Percentiles rank a stretch among this genome's conserved stretches.
phyloP scores from a whole-genome alignment of 1,140 invertebrate genomes.

The Saccostrea glomerata region DNA sequence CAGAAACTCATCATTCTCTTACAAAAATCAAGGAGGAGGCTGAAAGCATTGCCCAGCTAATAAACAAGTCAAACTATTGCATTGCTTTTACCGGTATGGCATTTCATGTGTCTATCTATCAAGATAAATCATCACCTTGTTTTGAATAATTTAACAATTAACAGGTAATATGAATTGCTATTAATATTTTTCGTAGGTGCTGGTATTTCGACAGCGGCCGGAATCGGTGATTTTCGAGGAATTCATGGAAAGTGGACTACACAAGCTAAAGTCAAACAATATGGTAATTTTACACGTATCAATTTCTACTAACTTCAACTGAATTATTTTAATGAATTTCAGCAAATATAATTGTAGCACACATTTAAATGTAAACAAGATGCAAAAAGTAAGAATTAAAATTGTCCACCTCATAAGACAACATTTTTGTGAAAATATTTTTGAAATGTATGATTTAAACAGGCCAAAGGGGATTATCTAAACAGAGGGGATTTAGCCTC shows the following conservation, averaged over 20 bases:
- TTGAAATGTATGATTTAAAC: neutral
- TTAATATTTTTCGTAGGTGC: slow-evolving; percentile 83
- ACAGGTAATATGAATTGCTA: too few species aligned
- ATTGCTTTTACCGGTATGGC: slow-evolving; percentile 67
- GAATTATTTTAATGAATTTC: too few species aligned
- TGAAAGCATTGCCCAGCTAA: slow-evolving; percentile 61
- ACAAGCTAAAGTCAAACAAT: slow-evolving; percentile 59
- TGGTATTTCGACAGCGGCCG: slow-evolving; percentile 96
- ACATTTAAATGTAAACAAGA: neutral
- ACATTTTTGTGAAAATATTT: too few species aligned
- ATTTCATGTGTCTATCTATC: neutral
- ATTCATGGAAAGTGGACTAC: slow-evolving; percentile 71
- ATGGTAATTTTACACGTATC: slow-evolving; percentile 51
- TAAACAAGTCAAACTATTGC: slow-evolving; percentile 61
- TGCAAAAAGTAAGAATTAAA: neutral
- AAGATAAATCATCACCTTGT: too few species aligned
- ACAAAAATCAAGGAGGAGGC: slow-evolving; percentile 57
- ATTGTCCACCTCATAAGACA: too few species aligned
- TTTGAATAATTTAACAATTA: too few species aligned
- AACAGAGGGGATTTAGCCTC: neutral
- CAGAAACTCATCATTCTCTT: slow-evolving; percentile 63
- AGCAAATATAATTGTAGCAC: too few species aligned
- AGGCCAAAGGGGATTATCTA: slow-evolving; percentile 6
- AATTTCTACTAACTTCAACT: too few species aligned
- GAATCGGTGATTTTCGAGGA: slow-evolving; percentile 97